Evolutionary conservation across 1,140 invertebrate species (phyloP).

Genomic region (Zaprionus lachaisei): DNA sequence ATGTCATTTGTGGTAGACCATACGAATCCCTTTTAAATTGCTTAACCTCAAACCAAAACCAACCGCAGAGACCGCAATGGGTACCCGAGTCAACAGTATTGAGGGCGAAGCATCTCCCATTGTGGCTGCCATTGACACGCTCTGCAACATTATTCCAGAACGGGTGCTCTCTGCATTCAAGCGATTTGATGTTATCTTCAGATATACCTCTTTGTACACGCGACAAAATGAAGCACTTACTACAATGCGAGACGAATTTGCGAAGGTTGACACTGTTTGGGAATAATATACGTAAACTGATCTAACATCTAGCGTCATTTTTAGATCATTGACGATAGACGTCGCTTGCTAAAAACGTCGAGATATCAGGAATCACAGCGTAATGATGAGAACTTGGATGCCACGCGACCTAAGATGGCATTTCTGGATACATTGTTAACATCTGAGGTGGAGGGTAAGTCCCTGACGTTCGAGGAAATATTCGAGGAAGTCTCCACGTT

Average conservation of each 20-base stretch:
- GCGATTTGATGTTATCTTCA: slow-evolving; percentile 40
- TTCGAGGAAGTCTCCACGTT: slow-evolving; percentile 90
- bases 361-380: slow-evolving; percentile 9
- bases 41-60: background rate
- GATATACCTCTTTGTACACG: slow-evolving; percentile 23
- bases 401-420: slow-evolving; percentile 67
- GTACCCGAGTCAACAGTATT: slow-evolving; percentile 57
- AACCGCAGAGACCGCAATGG: slow-evolving; percentile 62
- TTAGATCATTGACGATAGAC: slow-evolving; percentile 53
- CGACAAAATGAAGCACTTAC: slow-evolving; percentile 37
- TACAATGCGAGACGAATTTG: slow-evolving; percentile 38
- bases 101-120: slow-evolving; percentile 50
- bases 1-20: slow-evolving; percentile 59
- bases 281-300: background rate
- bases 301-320: background rate
- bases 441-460: slow-evolving; percentile 85
- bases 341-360: slow-evolving; percentile 16
- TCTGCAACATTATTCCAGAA: slow-evolving; percentile 39
- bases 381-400: slow-evolving; percentile 27
- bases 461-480: slow-evolving; percentile 87
- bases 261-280: slow-evolving; percentile 11
- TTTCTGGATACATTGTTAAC: slow-evolving; percentile 76
- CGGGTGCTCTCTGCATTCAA: slow-evolving; percentile 39
- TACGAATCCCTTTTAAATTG: background rate
- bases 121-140: slow-evolving; percentile 46